These are phyloP conservation scores for Camponotus pennsylvanicus DNA, from an alignment of 1,140 invertebrate genomes.

Conservation along the genomic window DNA sequence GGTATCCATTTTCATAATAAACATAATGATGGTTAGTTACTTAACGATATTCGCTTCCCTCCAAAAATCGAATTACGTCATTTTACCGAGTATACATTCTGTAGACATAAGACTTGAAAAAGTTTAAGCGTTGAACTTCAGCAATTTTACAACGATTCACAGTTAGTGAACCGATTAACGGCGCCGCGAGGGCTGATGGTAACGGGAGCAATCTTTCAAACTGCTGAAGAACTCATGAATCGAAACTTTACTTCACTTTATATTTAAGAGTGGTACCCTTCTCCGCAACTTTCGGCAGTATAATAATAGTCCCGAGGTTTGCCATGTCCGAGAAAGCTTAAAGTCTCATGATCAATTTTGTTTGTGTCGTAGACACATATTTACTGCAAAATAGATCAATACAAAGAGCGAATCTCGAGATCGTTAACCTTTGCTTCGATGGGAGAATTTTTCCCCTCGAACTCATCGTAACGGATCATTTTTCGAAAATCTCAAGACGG, in stretches of 20 bases:
- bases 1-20: conserved; percentile 21
- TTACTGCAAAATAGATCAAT: neutral
- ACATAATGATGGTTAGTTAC: neutral
- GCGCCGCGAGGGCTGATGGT: neutral
- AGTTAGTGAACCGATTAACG: conserved; percentile 29
- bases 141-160: neutral
- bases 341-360: conserved; percentile 34
- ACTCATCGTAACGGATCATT: conserved; percentile 16
- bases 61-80: too few species aligned
- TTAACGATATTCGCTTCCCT: neutral
- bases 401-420: conserved; percentile 1
- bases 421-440: conserved; percentile 27
- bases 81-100: neutral
- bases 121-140: neutral
- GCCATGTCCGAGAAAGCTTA: conserved; percentile 16
- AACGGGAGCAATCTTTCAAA: conserved; percentile 6
- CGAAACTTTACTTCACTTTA: conserved; percentile 51
- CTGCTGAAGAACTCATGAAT: conserved; percentile 30
- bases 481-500: neutral
- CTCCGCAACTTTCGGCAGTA: conserved; percentile 28
- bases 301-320: conserved; percentile 35
- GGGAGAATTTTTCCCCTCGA: conserved; percentile 3
- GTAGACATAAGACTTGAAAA: neutral
- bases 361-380: conserved; percentile 15
- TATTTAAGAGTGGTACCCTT: neutral